These are phyloP conservation scores for Geotrupes spiniger DNA, from an alignment of 2,888 invertebrate genomes.

Conservation along the genomic window DNA sequence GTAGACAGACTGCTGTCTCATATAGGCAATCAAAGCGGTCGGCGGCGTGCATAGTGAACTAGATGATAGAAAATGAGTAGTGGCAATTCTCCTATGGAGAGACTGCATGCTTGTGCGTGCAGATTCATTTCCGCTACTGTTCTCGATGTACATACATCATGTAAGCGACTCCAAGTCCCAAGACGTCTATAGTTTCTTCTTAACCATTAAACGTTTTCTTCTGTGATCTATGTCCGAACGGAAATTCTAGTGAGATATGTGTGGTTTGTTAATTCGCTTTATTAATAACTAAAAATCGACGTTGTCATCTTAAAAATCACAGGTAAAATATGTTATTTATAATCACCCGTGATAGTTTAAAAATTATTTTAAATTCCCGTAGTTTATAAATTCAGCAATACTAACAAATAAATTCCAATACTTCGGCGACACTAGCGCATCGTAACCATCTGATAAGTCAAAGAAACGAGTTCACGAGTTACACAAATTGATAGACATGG, in stretches of 20 bases:
- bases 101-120: conserved; percentile 23
- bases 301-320: background rate
- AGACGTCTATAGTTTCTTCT: conserved; percentile 10
- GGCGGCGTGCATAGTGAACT: conserved; percentile 12
- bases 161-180: conserved; percentile 4
- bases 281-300: background rate
- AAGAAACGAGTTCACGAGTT: no score
- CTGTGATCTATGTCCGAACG: no score
- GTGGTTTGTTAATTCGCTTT: background rate
- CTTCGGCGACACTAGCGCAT: no score
- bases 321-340: no score
- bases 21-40: conserved; percentile 29
- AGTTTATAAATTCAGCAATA: no score
- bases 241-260: no score
- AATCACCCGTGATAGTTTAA: no score
- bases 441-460: no score
- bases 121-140: conserved; percentile 23
- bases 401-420: no score
- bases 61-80: conserved; percentile 21
- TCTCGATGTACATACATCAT: conserved; percentile 11
- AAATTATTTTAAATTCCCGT: no score
- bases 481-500: no score
- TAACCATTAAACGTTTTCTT: conserved; percentile 1
- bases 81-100: conserved; percentile 22
- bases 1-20: conserved; percentile 28